These are phyloP conservation scores for Tridacna gigas DNA, from an alignment of 2,888 invertebrate genomes.

Conservation along the genomic window DNA sequence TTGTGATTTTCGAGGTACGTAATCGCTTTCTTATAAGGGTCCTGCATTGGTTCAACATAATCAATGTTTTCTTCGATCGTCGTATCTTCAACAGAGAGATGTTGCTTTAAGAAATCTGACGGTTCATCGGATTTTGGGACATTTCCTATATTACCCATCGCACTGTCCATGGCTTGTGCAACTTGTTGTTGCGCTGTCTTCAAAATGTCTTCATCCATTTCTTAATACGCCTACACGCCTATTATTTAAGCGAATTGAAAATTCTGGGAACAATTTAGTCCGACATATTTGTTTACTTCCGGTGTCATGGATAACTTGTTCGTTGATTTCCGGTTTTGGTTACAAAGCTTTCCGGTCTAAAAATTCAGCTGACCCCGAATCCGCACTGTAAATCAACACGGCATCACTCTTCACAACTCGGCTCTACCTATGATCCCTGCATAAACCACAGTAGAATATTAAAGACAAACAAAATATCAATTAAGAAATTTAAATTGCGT, in stretches of 20 bases:
- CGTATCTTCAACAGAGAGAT: conserved; percentile 30
- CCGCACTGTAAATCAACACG: too few relatives aligned
- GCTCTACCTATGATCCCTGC: too few relatives aligned
- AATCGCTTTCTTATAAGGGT: conserved; percentile 81
- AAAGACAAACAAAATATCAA: too few relatives aligned
- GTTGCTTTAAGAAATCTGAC: conserved; percentile 29
- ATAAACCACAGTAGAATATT: too few relatives aligned
- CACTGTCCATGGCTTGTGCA: conserved; percentile 63
- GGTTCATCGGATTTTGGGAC: conserved; percentile 24
- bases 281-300: conserved; percentile 66
- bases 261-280: conserved; percentile 22
- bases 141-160: conserved; percentile 52
- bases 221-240: too few relatives aligned
- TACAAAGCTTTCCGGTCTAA: too few relatives aligned
- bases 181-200: conserved; percentile 65
- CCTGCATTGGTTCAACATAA: conserved; percentile 77
- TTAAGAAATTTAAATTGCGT: too few relatives aligned
- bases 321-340: too few relatives aligned
- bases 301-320: conserved; percentile 49
- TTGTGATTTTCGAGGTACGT: conserved; percentile 81
- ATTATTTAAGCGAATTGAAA: neutral
- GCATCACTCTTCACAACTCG: too few relatives aligned
- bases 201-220: conserved; percentile 32
- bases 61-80: conserved; percentile 47
- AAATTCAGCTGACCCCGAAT: too few relatives aligned